Percentiles rank a stretch among this genome's conserved stretches.
Evolutionary conservation across 2,797 vertebrate genomes (phyloP).

Genomic region (Myripristis jacobus): DNA sequence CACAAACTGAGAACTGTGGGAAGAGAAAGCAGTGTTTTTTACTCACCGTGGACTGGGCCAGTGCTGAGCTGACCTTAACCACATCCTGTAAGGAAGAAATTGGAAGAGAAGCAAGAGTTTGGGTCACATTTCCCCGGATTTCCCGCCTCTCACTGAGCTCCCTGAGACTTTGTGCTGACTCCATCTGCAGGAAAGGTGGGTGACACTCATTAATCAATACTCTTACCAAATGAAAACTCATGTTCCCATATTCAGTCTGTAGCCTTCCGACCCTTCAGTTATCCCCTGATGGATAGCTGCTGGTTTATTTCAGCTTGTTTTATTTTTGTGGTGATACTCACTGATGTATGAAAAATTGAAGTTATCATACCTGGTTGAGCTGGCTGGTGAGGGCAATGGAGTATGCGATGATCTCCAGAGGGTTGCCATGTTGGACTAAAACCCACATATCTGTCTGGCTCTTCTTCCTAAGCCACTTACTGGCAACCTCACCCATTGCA

Average conservation of each 20-base stretch:
- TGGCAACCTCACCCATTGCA: conserved; percentile 19
- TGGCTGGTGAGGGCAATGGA: conserved; percentile 80
- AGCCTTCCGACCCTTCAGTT: background rate
- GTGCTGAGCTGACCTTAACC: conserved; percentile 81
- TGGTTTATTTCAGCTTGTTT: no score
- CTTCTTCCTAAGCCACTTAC: conserved; percentile 80
- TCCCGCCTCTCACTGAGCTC: conserved; percentile 69
- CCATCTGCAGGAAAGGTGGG: conserved; percentile 63
- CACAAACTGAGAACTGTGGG: background rate
- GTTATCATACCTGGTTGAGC: conserved; percentile 81
- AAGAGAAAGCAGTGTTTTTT: background rate
- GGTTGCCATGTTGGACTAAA: conserved; percentile 82
- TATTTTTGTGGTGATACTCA: no score
- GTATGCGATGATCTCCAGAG: conserved; percentile 81
- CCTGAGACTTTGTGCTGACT: conserved; percentile 27
- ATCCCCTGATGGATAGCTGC: background rate
- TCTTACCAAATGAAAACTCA: background rate
- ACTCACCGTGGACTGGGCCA: conserved; percentile 81
- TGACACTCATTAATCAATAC: background rate
- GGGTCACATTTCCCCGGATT: conserved; percentile 79
- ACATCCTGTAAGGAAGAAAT: conserved; percentile 80
- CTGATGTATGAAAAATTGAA: background rate
- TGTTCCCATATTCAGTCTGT: background rate
- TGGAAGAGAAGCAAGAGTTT: conserved; percentile 76
- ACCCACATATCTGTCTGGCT: conserved; percentile 75